Percentiles rank a stretch among this genome's conserved stretches.
Conservation (phyloP, 2,888 invertebrate species). For the Mesorhabditis sp. region DNA sequence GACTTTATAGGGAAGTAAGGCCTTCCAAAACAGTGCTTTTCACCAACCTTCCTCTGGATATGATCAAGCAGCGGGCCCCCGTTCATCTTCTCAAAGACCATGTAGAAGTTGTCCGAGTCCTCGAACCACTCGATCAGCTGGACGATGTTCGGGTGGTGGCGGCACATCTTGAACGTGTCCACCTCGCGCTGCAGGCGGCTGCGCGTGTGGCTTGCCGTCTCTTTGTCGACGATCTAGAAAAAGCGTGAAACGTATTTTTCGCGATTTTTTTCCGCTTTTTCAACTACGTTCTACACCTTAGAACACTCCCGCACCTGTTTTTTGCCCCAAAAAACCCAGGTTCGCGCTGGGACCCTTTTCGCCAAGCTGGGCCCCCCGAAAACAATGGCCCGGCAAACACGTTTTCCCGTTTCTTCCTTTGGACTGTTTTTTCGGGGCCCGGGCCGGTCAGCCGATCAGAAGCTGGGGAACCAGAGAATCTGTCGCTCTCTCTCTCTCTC, state of each 20-base stretch:
- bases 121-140: conserved; percentile 77
- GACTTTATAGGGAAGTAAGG: not conserved
- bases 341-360: too few relatives aligned
- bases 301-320: too few relatives aligned
- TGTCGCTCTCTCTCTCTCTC: too few relatives aligned
- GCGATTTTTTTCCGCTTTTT: too few relatives aligned
- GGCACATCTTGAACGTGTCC: conserved; percentile 96
- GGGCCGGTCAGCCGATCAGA: too few relatives aligned
- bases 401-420: too few relatives aligned
- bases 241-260: not conserved
- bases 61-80: conserved; percentile 86
- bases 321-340: too few relatives aligned
- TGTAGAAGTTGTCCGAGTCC: conserved; percentile 72
- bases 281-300: too few relatives aligned
- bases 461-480: too few relatives aligned
- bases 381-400: too few relatives aligned
- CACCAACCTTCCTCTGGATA: conserved; percentile 72
- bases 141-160: conserved; percentile 93
- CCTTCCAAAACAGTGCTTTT: not conserved
- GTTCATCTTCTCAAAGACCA: conserved; percentile 95
- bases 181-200: conserved; percentile 94
- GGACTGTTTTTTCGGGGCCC: too few relatives aligned
- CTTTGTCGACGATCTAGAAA: conserved; percentile 42
- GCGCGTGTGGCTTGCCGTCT: conserved; percentile 79
- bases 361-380: too few relatives aligned